Base-by-base conservation (phyloP, 2,888 invertebrate genomes). In the Drosophila kambysellisi region DNA sequence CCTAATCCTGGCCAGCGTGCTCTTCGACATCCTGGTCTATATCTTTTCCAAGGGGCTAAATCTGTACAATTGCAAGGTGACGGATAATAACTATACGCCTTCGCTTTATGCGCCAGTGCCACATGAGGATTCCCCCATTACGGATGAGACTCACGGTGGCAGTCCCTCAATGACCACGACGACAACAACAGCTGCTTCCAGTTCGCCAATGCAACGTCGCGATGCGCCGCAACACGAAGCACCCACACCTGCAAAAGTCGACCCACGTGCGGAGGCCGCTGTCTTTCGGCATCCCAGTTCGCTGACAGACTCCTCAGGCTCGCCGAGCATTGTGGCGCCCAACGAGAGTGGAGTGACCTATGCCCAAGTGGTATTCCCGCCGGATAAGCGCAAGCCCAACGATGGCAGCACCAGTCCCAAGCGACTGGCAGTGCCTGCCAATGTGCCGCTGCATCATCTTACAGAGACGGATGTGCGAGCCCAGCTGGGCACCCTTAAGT, bases 1-100 rank as follows among this genome's bases (percentile, higher is more conserved):
- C 6, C 86, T 95, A 0, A 92, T 94, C 3, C 60, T 92, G 3
- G 67, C 94, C 2, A 94, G 93, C 17, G 88, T 93, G 1, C 46
- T 94, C 4, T 93, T 94, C 29, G 94, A 94, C 74, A 80, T 93
- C 1, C 61, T 94, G 1, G 94, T 94, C 2, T 94, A 93, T 76
- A 88, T 94, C 53, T 93, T 93, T 59, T 92, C 93, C 20, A 92
- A 93, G 66, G 90, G 90, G 0, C 72, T 92, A 5, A 92, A 93
- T 57, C 82, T 92, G 5, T 92, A 92, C 79, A 92, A 92, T 50
- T 92, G 93, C 74, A 92, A 92, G 71, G 92, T 92, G 4, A 92
- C 92, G 33, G 93, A 94, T 71, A 81, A 94, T 32, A 86, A 93
- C 56, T 93, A 91, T 50, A 92, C 92, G 7, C 91, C 92, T 4